Base-by-base conservation (phyloP, 2,888 invertebrate genomes). In the Dascillus cervinus region DNA sequence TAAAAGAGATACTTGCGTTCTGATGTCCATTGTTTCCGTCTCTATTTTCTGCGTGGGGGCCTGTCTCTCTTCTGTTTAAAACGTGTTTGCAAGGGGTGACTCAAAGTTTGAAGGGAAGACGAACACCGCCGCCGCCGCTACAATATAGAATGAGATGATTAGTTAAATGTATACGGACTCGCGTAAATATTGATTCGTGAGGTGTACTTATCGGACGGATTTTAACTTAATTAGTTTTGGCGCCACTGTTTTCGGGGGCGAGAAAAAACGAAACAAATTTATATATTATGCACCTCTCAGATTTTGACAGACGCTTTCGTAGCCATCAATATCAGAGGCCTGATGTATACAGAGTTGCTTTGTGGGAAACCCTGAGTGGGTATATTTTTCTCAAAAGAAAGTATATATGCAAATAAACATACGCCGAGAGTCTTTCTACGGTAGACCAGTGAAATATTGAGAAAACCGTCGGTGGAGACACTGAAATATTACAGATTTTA, bases 401-500 rank as follows among this genome's bases (percentile, higher is more conserved):
- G 54, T 56, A 52, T 55, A 45, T 56, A 60, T 58, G 58, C 57
- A 60, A 61, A 61, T 61, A 59, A 59, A 60, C 60, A 55, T 59
- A 57, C 52, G 58, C 46, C 48, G 52, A 52, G 53, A 50, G 51
- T 50, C 53, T 52, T 55, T 52, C 48, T 49, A 33, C 35, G 31
- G 37, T 38, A 35, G 35, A 33, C 37, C 40, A 40, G 35, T 35
- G 40, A 43, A 43, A 41, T 41, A 43, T 41, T 43, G 38, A 33
- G 23, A 43, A 49, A 53, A 56, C 58, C 55, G 52, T 53, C 55
- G 58, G 49, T 44, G 50, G 56, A 58, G 64, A 64, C 64, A 60
- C 61, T 62, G 60, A 62, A 60, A 60, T 59, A 62, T 62, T 49
- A 50, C 54, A 53, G 58, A 60, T 64, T 64, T 64, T 56, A 62